Percentiles rank a stretch among this genome's conserved stretches.
Evolutionary conservation across 2,888 invertebrate species (phyloP).

Genomic region (Julus scanicus): DNA sequence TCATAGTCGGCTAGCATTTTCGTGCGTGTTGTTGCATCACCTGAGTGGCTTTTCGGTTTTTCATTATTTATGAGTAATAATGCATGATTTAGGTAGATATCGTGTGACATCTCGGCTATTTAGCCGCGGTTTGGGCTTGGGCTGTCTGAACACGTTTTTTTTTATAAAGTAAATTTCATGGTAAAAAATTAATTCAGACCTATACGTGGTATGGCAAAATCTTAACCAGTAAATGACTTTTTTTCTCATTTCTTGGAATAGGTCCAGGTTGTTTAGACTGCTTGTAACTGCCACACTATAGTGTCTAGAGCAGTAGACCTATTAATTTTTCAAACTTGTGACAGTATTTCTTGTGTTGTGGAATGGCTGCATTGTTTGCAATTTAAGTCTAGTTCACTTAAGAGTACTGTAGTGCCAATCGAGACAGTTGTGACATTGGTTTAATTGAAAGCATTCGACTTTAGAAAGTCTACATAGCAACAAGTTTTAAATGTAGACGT

Average conservation of each 20-base stretch:
- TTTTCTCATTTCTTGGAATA: neutral
- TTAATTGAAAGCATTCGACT: too few relatives aligned
- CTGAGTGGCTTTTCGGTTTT: conserved; percentile 22
- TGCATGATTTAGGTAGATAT: conserved; percentile 15
- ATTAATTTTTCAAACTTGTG: neutral
- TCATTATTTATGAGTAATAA: conserved; percentile 16
- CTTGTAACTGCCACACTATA: neutral
- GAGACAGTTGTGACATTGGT: too few relatives aligned
- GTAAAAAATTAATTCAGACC: too few relatives aligned
- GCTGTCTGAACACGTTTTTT: neutral
- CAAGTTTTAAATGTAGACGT: too few relatives aligned
- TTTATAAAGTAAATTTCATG: neutral
- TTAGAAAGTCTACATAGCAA: too few relatives aligned
- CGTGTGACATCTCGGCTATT: neutral
- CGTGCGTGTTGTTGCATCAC: conserved; percentile 15
- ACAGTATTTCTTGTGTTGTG: neutral
- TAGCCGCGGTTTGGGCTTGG: neutral
- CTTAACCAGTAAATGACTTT: neutral
- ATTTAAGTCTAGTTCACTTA: too few relatives aligned
- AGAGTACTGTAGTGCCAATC: too few relatives aligned
- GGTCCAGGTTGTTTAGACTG: neutral
- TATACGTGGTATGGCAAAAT: neutral
- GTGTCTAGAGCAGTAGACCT: neutral
- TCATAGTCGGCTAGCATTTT: neutral
- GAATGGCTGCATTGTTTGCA: neutral